phyloP scores from a whole-genome alignment of 1,140 invertebrate species.

The Adoxophyes honmai region DNA sequence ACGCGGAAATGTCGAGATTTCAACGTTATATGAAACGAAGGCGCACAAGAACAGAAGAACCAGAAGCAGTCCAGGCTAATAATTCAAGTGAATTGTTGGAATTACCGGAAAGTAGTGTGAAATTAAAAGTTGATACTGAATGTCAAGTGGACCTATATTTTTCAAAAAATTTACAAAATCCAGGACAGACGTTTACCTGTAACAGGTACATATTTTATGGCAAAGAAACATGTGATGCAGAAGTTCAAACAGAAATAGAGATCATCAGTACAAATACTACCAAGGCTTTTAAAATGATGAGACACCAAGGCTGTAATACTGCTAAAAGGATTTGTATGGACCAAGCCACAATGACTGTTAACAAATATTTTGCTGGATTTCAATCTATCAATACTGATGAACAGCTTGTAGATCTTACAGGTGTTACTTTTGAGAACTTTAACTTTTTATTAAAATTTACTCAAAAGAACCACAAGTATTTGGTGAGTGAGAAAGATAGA shows the following conservation, averaged over 20 bases:
- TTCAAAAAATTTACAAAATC: not conserved
- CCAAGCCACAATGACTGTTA: not conserved
- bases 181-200: slow-evolving; percentile 3
- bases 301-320: not conserved
- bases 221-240: slow-evolving; percentile 3
- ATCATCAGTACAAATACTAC: not conserved
- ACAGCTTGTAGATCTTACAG: slow-evolving; percentile 2
- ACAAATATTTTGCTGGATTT: slow-evolving; percentile 12
- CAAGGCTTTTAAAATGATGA: not conserved
- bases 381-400: not conserved
- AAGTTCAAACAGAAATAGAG: slow-evolving; percentile 4
- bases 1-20: not conserved
- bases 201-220: not conserved
- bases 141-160: not conserved
- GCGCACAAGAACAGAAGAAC: not conserved
- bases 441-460: not conserved
- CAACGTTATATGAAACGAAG: not conserved
- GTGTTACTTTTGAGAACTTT: slow-evolving; percentile 4
- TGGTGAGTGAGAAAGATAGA: slow-evolving; percentile 12
- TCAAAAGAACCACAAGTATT: not conserved
- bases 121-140: not conserved
- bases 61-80: not conserved
- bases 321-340: not conserved
- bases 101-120: not conserved
- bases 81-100: not conserved